A percentile compares a stretch with the other conserved stretches of the same genome.
Conservation (phyloP, 2,888 invertebrate species). For the Drosophila dives region DNA sequence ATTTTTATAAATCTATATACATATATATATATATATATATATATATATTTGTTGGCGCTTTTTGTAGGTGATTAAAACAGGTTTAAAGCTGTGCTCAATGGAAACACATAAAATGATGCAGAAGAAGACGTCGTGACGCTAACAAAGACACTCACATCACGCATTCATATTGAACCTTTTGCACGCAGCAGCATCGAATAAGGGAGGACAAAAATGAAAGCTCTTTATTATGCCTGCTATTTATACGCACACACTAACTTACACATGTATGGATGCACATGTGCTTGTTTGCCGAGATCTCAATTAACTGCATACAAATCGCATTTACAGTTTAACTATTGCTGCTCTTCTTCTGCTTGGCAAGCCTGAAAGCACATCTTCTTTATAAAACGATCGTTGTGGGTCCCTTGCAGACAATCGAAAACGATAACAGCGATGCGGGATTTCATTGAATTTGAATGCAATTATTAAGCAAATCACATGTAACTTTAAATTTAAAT, state of each 20-base stretch:
- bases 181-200: background rate
- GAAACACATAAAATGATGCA: slow-evolving; percentile 30
- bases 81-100: slow-evolving; percentile 23
- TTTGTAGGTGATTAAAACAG: slow-evolving; percentile 22
- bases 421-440: background rate
- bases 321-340: background rate
- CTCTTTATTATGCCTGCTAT: slow-evolving; percentile 29
- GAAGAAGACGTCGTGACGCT: slow-evolving; percentile 14
- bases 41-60: background rate
- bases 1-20: background rate
- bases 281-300: slow-evolving; percentile 23
- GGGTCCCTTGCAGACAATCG: background rate
- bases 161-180: background rate
- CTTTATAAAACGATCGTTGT: background rate
- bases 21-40: background rate
- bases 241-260: slow-evolving; percentile 8
- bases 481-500: background rate
- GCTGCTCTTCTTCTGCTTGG: background rate
- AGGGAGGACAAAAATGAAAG: slow-evolving; percentile 20
- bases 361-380: background rate
- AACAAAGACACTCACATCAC: slow-evolving; percentile 15
- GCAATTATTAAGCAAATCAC: background rate
- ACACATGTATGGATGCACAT: background rate
- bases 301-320: slow-evolving; percentile 31
- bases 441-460: background rate